These are phyloP conservation scores for Argopecten irradians DNA, from an alignment of 1,140 invertebrate genomes.

Conservation along the genomic window DNA sequence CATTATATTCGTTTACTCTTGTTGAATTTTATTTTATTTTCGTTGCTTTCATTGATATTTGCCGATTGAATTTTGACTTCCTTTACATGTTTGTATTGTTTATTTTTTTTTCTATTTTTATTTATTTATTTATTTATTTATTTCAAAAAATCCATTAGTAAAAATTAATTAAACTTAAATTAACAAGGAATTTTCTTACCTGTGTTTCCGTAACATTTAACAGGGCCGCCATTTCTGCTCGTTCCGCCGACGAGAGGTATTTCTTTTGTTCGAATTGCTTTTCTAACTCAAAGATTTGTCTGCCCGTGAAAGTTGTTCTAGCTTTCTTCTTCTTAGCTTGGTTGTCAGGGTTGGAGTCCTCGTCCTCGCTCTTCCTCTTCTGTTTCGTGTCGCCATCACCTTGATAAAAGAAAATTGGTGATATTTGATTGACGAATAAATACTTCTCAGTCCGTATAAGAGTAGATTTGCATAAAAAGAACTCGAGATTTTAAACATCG, in stretches of 20 bases:
- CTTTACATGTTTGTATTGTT: background rate
- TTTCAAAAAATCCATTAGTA: background rate
- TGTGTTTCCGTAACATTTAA: slow-evolving; percentile 97
- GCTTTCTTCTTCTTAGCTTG: slow-evolving; percentile 92
- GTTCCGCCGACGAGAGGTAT: slow-evolving; percentile 95
- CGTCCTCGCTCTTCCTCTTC: slow-evolving; percentile 56
- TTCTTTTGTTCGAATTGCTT: slow-evolving; percentile 97
- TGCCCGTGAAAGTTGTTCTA: slow-evolving; percentile 94
- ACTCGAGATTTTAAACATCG: too few relatives aligned
- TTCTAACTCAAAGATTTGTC: slow-evolving; percentile 97
- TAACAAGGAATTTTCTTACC: slow-evolving; percentile 83
- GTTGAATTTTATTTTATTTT: too few relatives aligned
- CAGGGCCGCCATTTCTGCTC: slow-evolving; percentile 94
- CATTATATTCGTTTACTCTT: too few relatives aligned
- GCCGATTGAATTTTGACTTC: too few relatives aligned
- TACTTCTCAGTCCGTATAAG: background rate
- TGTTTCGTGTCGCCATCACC: slow-evolving; percentile 45
- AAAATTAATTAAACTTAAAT: background rate
- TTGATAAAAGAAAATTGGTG: slow-evolving; percentile 25
- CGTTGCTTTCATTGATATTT: too few relatives aligned
- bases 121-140: background rate
- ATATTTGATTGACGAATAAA: background rate
- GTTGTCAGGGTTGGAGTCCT: slow-evolving; percentile 48
- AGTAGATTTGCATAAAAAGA: too few relatives aligned
- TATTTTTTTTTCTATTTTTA: background rate